Evolutionary conservation across 2,113 vertebrate genomes (phyloP), one percentile per base, ranked within the genome.

Genomic region (Silurus glanis): DNA sequence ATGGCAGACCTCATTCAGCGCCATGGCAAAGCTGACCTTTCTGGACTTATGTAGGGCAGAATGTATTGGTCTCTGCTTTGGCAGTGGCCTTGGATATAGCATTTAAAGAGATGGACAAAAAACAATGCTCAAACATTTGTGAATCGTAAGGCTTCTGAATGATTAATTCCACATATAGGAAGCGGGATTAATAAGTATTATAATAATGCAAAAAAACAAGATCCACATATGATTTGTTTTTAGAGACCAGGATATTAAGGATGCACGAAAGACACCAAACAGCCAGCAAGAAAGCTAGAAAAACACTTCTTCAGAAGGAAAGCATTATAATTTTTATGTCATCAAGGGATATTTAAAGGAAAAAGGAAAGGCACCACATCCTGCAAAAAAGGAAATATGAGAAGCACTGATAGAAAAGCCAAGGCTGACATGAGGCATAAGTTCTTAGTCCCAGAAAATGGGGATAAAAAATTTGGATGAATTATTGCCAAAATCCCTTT

Each of bases 1-100:
- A 75, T 74, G 53, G 84, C 82, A 49, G 25, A 62, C 61, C 74
- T 87, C 23, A 37, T 89, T 78, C 79, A 87, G 53, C 45, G 25
- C 59, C 89, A 66, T 19, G 69, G 79, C 83, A 83, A 72, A 58
- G 62, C 47, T 86, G 86, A 86, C 86, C 86, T 87, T 89, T 90
- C 78, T 64, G 21, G 23, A 82, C 28, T 83, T 69, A 81, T 84
- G 82, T 72, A 87, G 84, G 47, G 53, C 76, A 84, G 59, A 86
- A 71, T 78, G 61, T 72, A 87, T 72, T 72, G 75, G 71, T 72
- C 61, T 28, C 80, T 74, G 59, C 58, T 61, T 67, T 58, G 47
- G 53, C 66, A 72, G 76, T 86, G 88, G 78, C 47, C 78, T 80
- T 16, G 28, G 49, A 74, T 47, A 67, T 80, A 86, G 55, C 89